A percentile compares a stretch with the other conserved stretches of the same genome.
phyloP scores from a whole-genome alignment of 2,113 vertebrate genomes.

The Platichthys flesus region DNA sequence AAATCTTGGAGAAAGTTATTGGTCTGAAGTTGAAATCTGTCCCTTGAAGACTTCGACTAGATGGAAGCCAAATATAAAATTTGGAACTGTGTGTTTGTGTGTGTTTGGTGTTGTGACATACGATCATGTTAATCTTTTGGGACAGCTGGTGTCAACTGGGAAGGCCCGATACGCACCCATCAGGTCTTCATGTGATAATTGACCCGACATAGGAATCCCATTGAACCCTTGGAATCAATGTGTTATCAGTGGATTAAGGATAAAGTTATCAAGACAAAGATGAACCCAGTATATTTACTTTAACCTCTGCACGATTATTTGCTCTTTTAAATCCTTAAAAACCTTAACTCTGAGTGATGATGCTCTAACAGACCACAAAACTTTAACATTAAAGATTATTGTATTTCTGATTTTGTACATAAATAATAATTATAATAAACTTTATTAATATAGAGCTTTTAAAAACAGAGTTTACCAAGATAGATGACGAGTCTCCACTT shows the following conservation, averaged over 20 bases:
- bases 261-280: background rate
- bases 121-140: background rate
- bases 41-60: constrained; percentile 11
- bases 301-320: background rate
- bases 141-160: background rate
- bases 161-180: background rate
- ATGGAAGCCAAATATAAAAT: constrained; percentile 25
- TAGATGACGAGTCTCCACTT: too few relatives aligned
- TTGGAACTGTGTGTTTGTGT: constrained; percentile 2
- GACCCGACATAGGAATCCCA: background rate
- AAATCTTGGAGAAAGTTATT: constrained; percentile 47
- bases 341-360: background rate
- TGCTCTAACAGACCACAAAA: too few relatives aligned
- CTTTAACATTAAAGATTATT: too few relatives aligned
- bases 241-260: too few relatives aligned
- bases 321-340: background rate
- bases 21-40: constrained; percentile 26
- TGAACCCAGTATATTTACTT: background rate
- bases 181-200: background rate
- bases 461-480: too few relatives aligned
- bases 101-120: background rate
- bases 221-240: too few relatives aligned
- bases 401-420: too few relatives aligned
- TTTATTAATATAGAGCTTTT: too few relatives aligned
- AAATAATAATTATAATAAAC: too few relatives aligned